Evolutionary conservation across 2,113 vertebrate species (phyloP), one percentile per base, ranked within the genome.

Genomic region (Caretta caretta): DNA sequence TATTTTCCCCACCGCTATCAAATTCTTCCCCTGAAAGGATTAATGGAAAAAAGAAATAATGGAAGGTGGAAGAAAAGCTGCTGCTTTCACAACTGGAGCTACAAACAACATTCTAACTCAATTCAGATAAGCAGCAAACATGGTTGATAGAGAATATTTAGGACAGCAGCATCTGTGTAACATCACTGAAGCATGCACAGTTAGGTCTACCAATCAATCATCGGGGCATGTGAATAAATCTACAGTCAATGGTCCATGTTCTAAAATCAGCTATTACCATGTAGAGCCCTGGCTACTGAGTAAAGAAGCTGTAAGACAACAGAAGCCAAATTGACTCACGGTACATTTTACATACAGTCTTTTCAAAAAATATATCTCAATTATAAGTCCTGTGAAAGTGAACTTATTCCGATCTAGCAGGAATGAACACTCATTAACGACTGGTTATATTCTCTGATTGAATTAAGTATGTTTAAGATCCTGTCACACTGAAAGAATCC

Each of bases 121-220:
- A 97, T 95, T 95, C 97, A 96, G 87, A 95, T 94, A 97, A 98
- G 96, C 94, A 97, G 95, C 95, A 94, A 95, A 97, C 38, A 5
- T 29, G 80, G 93, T 86, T 92, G 96, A 90, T 95, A 95, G 90
- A 93, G 93, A 96, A 94, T 97, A 97, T 97, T 97, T 96, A 91
- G 97, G 97, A 96, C 95, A 97, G 97, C 85, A 25, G 90, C 82
- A 78, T 94, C 92, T 84, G 50, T 51, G 79, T 96, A 95, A 93
- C 96, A 95, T 97, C 97, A 92, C 85, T 90, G 95, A 96, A 96
- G 98, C 96, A 69, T 91, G 93, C 88, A 96, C 92, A 96, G 94
- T 90, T 86, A 93, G 92, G 93, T 51, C 91, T 96, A 96, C 56
- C 96, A 91, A 94, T 98, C 97, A 97, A 95, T 98, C 98, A 98